Base-by-base conservation (phyloP, 2,797 vertebrate genomes). In the Thamnophis elegans region DNA sequence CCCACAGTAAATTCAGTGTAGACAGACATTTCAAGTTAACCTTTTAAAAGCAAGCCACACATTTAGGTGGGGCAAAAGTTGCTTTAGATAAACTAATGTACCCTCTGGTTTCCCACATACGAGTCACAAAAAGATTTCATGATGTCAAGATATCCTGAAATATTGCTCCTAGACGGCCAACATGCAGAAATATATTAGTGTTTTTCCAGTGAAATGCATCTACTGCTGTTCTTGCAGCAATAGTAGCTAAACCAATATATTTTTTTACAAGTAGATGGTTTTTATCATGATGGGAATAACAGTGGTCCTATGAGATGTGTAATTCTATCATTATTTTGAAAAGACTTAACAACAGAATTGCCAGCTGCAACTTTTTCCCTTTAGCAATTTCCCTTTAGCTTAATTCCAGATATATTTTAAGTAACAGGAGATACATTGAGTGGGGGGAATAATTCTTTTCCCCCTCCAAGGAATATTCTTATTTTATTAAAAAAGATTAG, bases 311-410 rank as follows among this genome's bases (percentile, higher is more conserved):
- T 91, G 54, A 93, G 91, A 54, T 16, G 90, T 94, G 89, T 3
- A 86, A 89, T 95, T 42, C 89, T 36, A 68, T 94, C n/a, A 42
- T 91, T 92, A 94, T 88, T 82, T 47, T 90, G 20, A 26, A 92
- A 89, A 85, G 94, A 20, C 53, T 20, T 26, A 94, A 92, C 13
- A 91, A 62, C 51, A 93, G 54, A 53, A 42, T 47, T 88, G 60
- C 94, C 87, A 92, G 42, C 94, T 94, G 68, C 22, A 93, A 56
- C 82, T 94, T 92, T 89, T 94, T 94, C 26, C 42, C 90, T 62
- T 56, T 92, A 92, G 88, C 87, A 55, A 20, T 89, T 94, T 95
- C n/a, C 32, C 91, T 59, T 56, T 92, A 93, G 89, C 92, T 93
- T 94, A 94, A 94, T 92, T 95, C n/a, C 87, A 95, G 88, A 94